A percentile compares a stretch with the other conserved stretches of the same genome.
Evolutionary conservation across 2,797 vertebrate species (phyloP).

Genomic region (Nyctibius grandis): DNA sequence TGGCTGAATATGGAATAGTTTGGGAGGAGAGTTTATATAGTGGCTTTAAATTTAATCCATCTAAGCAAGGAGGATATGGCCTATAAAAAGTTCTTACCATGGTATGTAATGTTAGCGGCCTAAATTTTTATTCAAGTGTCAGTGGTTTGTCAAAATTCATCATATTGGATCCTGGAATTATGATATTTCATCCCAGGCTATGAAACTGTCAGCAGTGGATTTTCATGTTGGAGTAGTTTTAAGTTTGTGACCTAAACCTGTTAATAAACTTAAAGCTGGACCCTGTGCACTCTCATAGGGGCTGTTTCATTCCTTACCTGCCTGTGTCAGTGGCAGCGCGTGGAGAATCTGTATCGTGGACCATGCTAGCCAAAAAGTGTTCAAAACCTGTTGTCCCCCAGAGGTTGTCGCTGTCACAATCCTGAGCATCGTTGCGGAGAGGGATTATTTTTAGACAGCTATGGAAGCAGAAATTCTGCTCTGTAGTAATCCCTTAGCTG

Average conservation of each 20-base stretch:
- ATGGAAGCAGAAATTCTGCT: not conserved
- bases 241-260: not conserved
- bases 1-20: not conserved
- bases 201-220: not conserved
- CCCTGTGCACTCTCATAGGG: rapidly evolving
- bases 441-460: not conserved
- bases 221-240: not conserved
- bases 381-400: not conserved
- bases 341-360: not conserved
- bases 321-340: not conserved
- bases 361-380: not conserved
- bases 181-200: not conserved
- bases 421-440: not conserved
- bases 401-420: not conserved
- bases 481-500: not conserved
- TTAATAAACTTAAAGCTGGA: not conserved
- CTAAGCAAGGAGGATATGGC: not conserved
- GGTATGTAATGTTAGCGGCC: not conserved
- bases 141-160: not conserved
- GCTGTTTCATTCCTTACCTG: not conserved
- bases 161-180: not conserved
- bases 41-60: not conserved
- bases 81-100: not conserved
- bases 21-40: not conserved
- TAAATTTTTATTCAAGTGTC: not conserved